A percentile compares a stretch with the other conserved stretches of the same genome.
phyloP scores from a whole-genome alignment of 92 coral and sea anemone species.

The Porites cylindrica region DNA sequence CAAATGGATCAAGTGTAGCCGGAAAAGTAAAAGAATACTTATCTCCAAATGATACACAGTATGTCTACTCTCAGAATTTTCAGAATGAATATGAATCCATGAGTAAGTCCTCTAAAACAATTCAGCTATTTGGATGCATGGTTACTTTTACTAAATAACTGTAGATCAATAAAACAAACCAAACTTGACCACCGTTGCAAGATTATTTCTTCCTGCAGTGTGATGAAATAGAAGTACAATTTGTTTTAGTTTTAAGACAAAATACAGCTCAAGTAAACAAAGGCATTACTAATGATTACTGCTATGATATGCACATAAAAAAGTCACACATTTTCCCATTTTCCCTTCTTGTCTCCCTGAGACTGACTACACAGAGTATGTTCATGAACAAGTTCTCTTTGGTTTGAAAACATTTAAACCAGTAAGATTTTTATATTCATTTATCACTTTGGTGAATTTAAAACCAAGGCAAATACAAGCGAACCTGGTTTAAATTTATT shows the following conservation, averaged over 20 bases:
- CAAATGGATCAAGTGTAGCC: no score
- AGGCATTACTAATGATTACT: conserved; percentile 8
- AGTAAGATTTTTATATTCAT: no score
- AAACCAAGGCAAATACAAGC: no score
- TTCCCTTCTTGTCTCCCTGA: no score
- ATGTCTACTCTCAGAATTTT: conserved; percentile 11
- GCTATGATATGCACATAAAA: not conserved
- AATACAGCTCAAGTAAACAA: conserved; percentile 37
- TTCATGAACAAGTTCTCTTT: no score
- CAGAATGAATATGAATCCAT: no score
- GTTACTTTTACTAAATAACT: conserved; percentile 6
- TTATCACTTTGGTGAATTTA: not conserved
- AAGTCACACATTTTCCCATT: no score
- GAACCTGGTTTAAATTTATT: no score
- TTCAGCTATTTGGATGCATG: not conserved
- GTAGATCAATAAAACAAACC: conserved; percentile 82
- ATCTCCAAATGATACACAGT: not conserved
- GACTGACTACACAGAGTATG: no score
- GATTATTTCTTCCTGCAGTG: conserved; percentile 52
- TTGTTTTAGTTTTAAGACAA: conserved; percentile 46
- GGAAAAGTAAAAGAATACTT: not conserved
- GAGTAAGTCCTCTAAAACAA: not conserved
- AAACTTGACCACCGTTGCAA: conserved; percentile 85
- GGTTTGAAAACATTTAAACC: no score
- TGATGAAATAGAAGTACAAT: conserved; percentile 81